phyloP scores from a whole-genome alignment of 2,888 invertebrate genomes.

The Eupithecia vulgata region DNA sequence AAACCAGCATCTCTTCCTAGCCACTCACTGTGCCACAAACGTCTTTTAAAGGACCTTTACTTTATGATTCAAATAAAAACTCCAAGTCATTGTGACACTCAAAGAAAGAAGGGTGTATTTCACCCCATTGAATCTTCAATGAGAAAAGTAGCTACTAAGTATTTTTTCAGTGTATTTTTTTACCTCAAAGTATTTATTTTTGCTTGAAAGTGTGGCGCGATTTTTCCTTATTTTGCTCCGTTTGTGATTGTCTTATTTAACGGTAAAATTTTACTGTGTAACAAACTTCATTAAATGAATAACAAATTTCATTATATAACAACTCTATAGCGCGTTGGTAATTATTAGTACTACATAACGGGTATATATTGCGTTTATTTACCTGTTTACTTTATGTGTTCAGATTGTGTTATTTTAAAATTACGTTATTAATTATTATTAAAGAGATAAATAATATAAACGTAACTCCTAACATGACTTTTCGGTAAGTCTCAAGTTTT shows the following conservation, averaged over 20 bases:
- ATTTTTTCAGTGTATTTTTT: slow-evolving; percentile 9
- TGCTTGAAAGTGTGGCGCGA: not conserved
- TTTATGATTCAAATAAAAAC: slow-evolving; percentile 37
- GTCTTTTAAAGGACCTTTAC: slow-evolving; percentile 25
- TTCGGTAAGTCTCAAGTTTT: too few species aligned
- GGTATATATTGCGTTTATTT: too few species aligned
- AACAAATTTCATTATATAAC: too few species aligned
- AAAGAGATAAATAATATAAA: too few species aligned
- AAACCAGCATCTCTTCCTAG: not conserved
- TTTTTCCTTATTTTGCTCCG: slow-evolving; percentile 4
- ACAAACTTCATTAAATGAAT: too few species aligned
- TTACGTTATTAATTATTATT: too few species aligned
- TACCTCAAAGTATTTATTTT: slow-evolving; percentile 1
- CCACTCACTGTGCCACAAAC: not conserved
- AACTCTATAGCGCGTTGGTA: too few species aligned
- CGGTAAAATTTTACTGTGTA: too few species aligned
- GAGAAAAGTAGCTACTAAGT: slow-evolving; percentile 31
- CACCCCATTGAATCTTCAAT: slow-evolving; percentile 46
- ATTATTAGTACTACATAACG: too few species aligned
- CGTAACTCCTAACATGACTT: too few species aligned
- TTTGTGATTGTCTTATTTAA: slow-evolving; percentile 5
- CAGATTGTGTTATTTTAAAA: too few species aligned
- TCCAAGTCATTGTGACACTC: slow-evolving; percentile 41
- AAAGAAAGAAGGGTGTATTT: slow-evolving; percentile 45
- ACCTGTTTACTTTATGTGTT: too few species aligned